Conservation (phyloP, 2,888 invertebrate species). For the Acrocyrtus sp. region DNA sequence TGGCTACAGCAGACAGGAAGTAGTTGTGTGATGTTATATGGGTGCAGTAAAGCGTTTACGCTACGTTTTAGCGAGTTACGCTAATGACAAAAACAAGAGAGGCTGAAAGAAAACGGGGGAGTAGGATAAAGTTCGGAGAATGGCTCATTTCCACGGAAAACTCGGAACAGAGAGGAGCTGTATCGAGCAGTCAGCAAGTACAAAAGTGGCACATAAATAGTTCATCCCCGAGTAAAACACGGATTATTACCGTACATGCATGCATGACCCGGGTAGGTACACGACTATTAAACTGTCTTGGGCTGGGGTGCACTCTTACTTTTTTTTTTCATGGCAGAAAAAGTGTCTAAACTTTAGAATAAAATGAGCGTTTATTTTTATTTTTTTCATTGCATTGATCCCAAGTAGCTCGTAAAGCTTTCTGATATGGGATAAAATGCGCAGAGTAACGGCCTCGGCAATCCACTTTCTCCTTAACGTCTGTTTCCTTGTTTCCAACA, state of each 20-base stretch:
- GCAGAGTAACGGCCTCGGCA: slow-evolving; percentile 36
- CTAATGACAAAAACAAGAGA: too few species aligned
- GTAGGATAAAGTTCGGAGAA: too few species aligned
- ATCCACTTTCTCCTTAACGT: slow-evolving; percentile 46
- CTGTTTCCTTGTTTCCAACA: too few species aligned
- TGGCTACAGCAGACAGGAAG: too few species aligned
- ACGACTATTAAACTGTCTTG: too few species aligned
- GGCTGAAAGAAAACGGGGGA: too few species aligned
- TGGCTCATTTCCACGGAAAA: too few species aligned
- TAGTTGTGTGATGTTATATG: too few species aligned
- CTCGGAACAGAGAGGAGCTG: too few species aligned
- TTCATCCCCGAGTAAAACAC: neutral
- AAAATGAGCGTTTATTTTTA: slow-evolving; percentile 32
- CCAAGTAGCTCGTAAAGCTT: slow-evolving; percentile 41
- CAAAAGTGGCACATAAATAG: neutral
- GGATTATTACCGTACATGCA: neutral
- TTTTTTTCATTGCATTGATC: slow-evolving; percentile 32
- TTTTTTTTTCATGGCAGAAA: neutral
- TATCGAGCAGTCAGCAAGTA: too few species aligned
- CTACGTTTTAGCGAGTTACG: too few species aligned
- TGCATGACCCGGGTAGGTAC: neutral
- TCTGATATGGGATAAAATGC: slow-evolving; percentile 34
- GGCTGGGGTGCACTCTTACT: neutral
- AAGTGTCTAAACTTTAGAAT: slow-evolving; percentile 21
- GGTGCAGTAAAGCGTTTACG: too few species aligned